Percentiles rank a stretch among this genome's conserved stretches.
phyloP scores from a whole-genome alignment of 2,113 vertebrate species.

The Haplotaxodon microlepis region DNA sequence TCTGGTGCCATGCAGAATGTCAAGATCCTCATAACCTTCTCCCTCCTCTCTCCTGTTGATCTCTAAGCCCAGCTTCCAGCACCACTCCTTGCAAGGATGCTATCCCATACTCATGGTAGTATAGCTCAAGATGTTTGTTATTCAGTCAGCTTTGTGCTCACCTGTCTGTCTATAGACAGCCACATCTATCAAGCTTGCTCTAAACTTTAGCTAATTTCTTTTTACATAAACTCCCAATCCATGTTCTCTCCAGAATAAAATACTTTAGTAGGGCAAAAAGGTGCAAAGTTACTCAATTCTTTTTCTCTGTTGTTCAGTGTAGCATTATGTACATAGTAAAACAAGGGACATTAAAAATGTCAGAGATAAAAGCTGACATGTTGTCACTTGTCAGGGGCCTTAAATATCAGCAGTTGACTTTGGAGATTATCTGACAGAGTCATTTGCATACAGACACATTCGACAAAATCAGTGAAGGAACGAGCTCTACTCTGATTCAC shows the following conservation, averaged over 20 bases:
- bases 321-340: background rate
- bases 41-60: background rate
- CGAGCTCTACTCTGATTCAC: background rate
- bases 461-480: constrained; percentile 42
- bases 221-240: background rate
- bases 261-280: background rate
- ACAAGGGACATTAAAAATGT: constrained; percentile 1
- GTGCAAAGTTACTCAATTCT: background rate
- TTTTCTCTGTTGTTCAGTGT: background rate
- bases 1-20: background rate
- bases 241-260: background rate
- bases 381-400: constrained; percentile 31
- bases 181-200: background rate
- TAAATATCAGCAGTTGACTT: constrained; percentile 38
- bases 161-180: background rate
- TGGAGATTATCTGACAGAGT: constrained; percentile 35
- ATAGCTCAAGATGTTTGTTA: background rate
- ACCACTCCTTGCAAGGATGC: background rate
- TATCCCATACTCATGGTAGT: background rate
- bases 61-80: background rate
- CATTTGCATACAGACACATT: constrained; percentile 52
- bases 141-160: background rate
- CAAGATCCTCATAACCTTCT: background rate
- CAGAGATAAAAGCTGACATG: constrained; percentile 4
- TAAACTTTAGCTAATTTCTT: background rate